Evolutionary conservation across 1,140 invertebrate genomes (phyloP).

Genomic region (Drosophila busckii): DNA sequence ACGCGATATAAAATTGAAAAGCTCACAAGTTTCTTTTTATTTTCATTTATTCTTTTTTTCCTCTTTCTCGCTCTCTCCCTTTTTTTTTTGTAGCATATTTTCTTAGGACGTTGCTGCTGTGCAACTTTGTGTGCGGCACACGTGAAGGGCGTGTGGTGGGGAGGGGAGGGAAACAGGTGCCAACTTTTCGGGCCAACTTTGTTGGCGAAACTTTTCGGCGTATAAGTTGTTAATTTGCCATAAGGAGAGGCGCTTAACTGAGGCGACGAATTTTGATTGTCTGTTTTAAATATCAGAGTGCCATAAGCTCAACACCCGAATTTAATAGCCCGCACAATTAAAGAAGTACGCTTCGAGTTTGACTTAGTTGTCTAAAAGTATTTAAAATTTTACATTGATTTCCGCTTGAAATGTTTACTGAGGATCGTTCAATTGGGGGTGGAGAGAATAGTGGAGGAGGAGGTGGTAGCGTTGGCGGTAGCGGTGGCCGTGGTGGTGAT

Average conservation of each 20-base stretch:
- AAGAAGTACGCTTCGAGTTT: neutral
- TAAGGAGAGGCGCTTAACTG: conserved; percentile 64
- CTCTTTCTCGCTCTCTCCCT: conserved; percentile 18
- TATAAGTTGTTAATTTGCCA: conserved; percentile 75
- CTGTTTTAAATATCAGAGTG: conserved; percentile 12
- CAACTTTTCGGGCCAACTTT: conserved; percentile 52
- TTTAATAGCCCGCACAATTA: neutral
- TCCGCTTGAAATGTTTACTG: neutral
- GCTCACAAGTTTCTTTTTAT: conserved; percentile 37
- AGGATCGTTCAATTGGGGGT: neutral
- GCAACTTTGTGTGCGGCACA: conserved; percentile 60
- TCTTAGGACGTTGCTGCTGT: conserved; percentile 11
- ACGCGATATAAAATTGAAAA: conserved; percentile 61
- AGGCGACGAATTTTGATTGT: conserved; percentile 30
- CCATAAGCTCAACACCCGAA: too few relatives aligned
- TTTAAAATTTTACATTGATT: neutral
- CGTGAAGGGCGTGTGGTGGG: too few relatives aligned
- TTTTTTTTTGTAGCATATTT: conserved; percentile 45
- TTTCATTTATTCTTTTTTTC: conserved; percentile 8
- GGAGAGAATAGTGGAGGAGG: neutral
- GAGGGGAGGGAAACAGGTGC: conserved; percentile 50
- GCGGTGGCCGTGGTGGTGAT: neutral
- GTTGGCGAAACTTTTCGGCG: conserved; percentile 54
- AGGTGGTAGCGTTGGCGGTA: neutral
- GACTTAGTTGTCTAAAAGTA: conserved; percentile 5